phyloP scores from a whole-genome alignment of 2,888 invertebrate genomes.

The Tupiocoris notatus region DNA sequence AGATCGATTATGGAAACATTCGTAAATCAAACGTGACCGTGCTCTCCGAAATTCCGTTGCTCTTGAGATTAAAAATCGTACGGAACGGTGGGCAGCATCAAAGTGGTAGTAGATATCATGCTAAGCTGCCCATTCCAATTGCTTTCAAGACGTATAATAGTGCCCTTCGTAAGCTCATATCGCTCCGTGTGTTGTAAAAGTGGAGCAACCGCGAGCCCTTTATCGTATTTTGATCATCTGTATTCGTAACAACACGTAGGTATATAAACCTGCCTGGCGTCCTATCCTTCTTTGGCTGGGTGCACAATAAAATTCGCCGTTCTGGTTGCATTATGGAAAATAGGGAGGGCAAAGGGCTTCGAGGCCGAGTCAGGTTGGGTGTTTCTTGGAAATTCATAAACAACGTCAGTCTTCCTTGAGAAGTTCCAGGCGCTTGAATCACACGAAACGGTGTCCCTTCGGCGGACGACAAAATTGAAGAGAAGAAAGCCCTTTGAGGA shows the following conservation, averaged over 20 bases:
- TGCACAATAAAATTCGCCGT: not conserved
- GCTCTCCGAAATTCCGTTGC: too few species aligned
- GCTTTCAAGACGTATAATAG: not conserved
- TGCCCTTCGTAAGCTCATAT: not conserved
- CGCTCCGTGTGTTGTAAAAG: not conserved
- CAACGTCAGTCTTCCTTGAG: constrained; percentile 18
- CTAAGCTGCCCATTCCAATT: not conserved
- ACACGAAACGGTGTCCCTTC: not conserved
- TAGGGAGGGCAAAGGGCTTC: not conserved
- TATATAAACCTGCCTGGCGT: not conserved
- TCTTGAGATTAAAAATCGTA: too few species aligned
- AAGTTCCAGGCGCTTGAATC: not conserved
- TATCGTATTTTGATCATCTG: not conserved
- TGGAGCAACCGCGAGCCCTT: not conserved
- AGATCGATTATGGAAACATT: too few species aligned
- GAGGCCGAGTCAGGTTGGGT: not conserved
- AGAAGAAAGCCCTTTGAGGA: too few species aligned
- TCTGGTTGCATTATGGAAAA: not conserved
- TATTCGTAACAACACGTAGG: not conserved
- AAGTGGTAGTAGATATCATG: not conserved
- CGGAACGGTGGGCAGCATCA: too few species aligned
- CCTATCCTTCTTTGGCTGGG: not conserved
- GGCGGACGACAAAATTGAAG: too few species aligned
- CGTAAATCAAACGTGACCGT: too few species aligned
- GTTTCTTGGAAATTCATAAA: constrained; percentile 32